Base-by-base conservation (phyloP, 1,140 invertebrate genomes). In the Vanessa tameamea region DNA sequence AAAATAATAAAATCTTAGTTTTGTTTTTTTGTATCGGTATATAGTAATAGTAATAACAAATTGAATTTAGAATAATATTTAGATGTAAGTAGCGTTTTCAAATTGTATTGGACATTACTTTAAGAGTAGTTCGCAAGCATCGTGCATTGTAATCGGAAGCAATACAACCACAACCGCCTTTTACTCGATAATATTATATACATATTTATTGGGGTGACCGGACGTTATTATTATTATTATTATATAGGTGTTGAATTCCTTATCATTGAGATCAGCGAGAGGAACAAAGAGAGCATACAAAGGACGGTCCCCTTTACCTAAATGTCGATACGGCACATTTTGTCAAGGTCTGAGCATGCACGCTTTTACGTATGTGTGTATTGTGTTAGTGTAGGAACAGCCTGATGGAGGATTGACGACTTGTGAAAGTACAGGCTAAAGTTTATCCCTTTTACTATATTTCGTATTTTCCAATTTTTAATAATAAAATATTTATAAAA, bases 11-110 rank as follows among this genome's bases (percentile, higher is more conserved):
- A 80, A 73, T 68, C 57, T 73, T 73, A 48, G 55, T 72, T 72
- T 72, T 76, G 71, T 83, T 82, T 81, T n/a, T 84, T 89, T 87
- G 82, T 89, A 92, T 86, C 80, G 82, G 81, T 90, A 90, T 90
- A 88, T 85, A 82, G 78, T 87, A 87, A 85, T 88, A 91, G 87
- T 80, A 83, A 89, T 89, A 92, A 91, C 87, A 90, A 92, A 92
- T 92, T 92, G 84, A 90, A 90, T 80, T 86, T 92, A 92, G 87
- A 82, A 77, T 89, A 87, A 85, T 85, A 87, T 74, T 85, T 93
- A 93, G 90, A 78, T 80, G 55, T 93, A 93, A 93, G 93, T 93
- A 93, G 93, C 88, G 92, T 93, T 93, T 93, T 93, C 91, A 92
- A 93, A 93, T 93, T 93, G 90, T 93, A 92, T 90, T 91, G 83